Conservation (phyloP, 2,113 vertebrate genomes). For the Rattus norvegicus region DNA sequence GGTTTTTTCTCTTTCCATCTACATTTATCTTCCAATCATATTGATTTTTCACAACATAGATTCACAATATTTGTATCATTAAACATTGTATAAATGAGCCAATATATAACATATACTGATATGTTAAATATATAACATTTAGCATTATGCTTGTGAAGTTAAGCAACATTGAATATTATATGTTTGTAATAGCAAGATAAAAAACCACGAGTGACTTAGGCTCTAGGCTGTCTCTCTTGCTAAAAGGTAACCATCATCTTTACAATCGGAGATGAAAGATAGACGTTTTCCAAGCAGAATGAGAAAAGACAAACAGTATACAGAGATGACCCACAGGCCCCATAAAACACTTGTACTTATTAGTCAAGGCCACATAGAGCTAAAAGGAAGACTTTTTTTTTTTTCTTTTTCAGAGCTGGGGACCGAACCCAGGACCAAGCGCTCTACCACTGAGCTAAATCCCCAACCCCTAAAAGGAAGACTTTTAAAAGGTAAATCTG, state of each 20-base stretch:
- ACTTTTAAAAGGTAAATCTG: neutral
- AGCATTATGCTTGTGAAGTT: neutral
- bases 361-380: neutral
- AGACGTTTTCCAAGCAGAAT: neutral
- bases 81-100: neutral
- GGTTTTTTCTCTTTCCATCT: neutral
- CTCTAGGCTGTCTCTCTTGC: neutral
- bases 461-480: neutral
- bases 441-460: no score
- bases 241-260: neutral
- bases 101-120: neutral
- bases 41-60: neutral
- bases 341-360: neutral
- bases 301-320: neutral
- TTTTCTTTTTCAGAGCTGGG: no score
- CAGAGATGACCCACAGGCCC: neutral
- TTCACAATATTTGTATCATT: neutral
- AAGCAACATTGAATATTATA: neutral
- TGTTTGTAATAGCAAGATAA: neutral
- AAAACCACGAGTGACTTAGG: neutral
- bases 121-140: neutral
- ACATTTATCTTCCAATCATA: neutral
- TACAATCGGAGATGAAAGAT: neutral
- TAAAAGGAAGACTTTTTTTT: neutral
- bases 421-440: no score